Evolutionary conservation across 2,888 invertebrate genomes (phyloP).

Genomic region (Orthonychiurus folsomi): DNA sequence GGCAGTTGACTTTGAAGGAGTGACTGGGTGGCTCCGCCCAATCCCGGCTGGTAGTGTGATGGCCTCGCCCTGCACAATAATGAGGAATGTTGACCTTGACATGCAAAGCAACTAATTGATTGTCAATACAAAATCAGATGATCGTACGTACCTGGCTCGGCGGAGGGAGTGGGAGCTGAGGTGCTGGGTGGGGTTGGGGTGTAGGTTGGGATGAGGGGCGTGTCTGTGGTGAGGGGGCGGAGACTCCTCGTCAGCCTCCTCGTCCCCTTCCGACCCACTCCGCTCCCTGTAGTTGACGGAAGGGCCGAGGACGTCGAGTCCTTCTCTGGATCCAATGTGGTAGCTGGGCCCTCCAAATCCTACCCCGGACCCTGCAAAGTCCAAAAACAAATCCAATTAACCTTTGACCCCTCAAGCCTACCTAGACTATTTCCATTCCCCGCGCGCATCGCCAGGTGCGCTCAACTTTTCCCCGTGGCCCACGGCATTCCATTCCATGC

Average conservation of each 20-base stretch:
- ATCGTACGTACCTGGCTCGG: neutral
- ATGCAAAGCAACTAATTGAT: too few relatives aligned
- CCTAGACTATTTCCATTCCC: too few relatives aligned
- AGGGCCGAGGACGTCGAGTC: constrained; percentile 32
- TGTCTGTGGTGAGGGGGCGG: constrained; percentile 32
- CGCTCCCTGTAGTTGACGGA: constrained; percentile 57
- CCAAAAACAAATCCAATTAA: constrained; percentile 9
- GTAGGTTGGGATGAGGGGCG: constrained; percentile 22
- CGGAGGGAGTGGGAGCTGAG: neutral
- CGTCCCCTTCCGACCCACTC: constrained; percentile 66
- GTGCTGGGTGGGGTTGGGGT: constrained; percentile 46
- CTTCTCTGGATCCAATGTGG: constrained; percentile 39
- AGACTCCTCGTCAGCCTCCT: constrained; percentile 46
- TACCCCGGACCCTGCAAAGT: constrained; percentile 30
- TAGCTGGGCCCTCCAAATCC: constrained; percentile 38
- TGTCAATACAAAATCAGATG: too few relatives aligned
- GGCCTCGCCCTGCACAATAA: too few relatives aligned
- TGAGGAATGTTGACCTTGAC: too few relatives aligned
- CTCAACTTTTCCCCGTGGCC: too few relatives aligned
- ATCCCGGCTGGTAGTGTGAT: too few relatives aligned
- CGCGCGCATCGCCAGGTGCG: too few relatives aligned
- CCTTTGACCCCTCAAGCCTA: too few relatives aligned
- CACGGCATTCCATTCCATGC: neutral
- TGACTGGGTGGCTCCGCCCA: constrained; percentile 15
- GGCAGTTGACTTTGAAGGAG: constrained; percentile 21